Conservation (phyloP, 2,888 invertebrate species). For the Zygothrica quintamaculata region DNA sequence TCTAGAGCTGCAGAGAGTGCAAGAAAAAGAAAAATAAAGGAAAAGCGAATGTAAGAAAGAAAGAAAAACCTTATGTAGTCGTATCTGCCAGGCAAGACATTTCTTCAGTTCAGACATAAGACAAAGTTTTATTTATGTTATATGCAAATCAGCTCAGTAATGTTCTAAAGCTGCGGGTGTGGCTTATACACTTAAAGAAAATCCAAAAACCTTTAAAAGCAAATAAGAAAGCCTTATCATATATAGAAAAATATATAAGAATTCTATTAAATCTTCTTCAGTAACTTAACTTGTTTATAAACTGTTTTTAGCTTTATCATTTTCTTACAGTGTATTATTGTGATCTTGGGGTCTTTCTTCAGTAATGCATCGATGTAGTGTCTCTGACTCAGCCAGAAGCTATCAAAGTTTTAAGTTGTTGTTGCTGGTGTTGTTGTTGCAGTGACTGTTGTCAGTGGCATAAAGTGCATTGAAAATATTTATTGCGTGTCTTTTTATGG, state of each 20-base stretch:
- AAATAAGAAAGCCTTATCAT: neutral
- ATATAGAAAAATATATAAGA: neutral
- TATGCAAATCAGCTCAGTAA: constrained; percentile 71
- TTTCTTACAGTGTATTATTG: constrained; percentile 38
- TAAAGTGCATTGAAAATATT: constrained; percentile 71
- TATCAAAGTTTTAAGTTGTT: constrained; percentile 43
- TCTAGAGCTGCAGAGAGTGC: constrained; percentile 2
- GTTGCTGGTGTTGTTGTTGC: constrained; percentile 32
- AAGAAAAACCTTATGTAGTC: no score
- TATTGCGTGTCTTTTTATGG: constrained; percentile 69
- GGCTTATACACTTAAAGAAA: constrained; percentile 29
- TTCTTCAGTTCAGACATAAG: constrained; percentile 30
- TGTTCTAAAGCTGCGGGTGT: constrained; percentile 49
- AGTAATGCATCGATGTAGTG: constrained; percentile 48
- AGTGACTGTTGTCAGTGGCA: constrained; percentile 38
- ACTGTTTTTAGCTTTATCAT: no score
- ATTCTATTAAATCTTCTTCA: no score
- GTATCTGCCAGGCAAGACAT: constrained; percentile 57
- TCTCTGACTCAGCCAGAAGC: constrained; percentile 65
- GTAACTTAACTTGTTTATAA: no score
- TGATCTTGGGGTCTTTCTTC: constrained; percentile 47
- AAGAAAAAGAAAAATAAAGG: constrained; percentile 17
- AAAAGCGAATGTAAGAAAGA: no score
- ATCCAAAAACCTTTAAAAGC: neutral
- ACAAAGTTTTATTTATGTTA: constrained; percentile 62